Percentiles rank a stretch among this genome's conserved stretches.
Conservation (phyloP, 2,888 invertebrate species). For the Kuschelorhynchus macadamiae region DNA sequence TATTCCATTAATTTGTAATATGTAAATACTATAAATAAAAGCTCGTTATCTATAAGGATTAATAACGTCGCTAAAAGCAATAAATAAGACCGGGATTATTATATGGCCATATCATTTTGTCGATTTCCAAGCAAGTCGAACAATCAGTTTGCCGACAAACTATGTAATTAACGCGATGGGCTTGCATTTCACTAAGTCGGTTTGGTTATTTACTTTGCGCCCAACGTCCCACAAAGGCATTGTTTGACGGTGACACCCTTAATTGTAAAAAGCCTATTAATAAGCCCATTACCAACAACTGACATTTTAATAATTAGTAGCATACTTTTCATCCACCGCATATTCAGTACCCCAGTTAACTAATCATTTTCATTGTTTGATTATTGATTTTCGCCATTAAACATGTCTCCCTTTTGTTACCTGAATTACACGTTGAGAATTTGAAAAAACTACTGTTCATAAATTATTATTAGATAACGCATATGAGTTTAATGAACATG, state of each 20-base stretch:
- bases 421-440: too few relatives aligned
- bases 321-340: conserved; percentile 54
- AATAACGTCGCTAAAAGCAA: conserved; percentile 27
- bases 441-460: too few relatives aligned
- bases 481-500: too few relatives aligned
- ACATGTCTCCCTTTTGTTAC: too few relatives aligned
- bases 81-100: conserved; percentile 16
- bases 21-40: conserved; percentile 20
- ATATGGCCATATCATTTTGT: conserved; percentile 1
- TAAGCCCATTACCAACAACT: conserved; percentile 60
- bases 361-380: conserved; percentile 54
- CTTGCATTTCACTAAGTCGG: conserved; percentile 28
- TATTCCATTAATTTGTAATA: conserved; percentile 6
- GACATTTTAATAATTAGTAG: conserved; percentile 59
- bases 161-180: conserved; percentile 35
- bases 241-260: conserved; percentile 58
- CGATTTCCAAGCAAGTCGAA: background rate
- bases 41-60: conserved; percentile 13
- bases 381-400: conserved; percentile 60
- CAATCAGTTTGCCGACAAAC: conserved; percentile 16
- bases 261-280: conserved; percentile 61
- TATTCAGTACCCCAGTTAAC: conserved; percentile 59
- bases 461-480: too few relatives aligned
- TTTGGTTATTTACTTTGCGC: conserved; percentile 51
- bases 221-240: conserved; percentile 53